These are phyloP conservation scores for Athalia cordata DNA, from an alignment of 2,888 invertebrate species.

Conservation along the genomic window DNA sequence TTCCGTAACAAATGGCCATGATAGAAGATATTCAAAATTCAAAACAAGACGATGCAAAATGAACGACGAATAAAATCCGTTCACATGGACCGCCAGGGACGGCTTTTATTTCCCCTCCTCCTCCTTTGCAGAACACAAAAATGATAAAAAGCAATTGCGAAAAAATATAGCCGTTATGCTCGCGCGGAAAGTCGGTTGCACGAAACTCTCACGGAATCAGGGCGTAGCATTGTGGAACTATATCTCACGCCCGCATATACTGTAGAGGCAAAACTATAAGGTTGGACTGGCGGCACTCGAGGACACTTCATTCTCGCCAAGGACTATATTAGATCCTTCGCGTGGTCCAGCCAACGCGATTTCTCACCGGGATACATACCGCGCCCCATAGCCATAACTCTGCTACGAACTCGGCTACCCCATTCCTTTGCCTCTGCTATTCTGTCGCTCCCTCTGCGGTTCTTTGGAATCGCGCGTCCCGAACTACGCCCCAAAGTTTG, in stretches of 20 bases:
- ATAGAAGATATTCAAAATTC: too few relatives aligned
- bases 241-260: not conserved
- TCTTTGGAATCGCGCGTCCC: conserved; percentile 29
- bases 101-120: too few relatives aligned
- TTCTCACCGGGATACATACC: conserved; percentile 18
- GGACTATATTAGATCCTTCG: conserved; percentile 63
- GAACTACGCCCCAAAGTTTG: conserved; percentile 25
- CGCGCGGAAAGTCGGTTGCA: not conserved
- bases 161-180: not conserved
- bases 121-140: too few relatives aligned
- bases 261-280: not conserved
- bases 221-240: not conserved
- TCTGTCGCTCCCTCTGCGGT: not conserved
- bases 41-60: too few relatives aligned
- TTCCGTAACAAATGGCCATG: too few relatives aligned
- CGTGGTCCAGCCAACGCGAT: conserved; percentile 23
- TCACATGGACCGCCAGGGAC: too few relatives aligned
- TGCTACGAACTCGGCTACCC: not conserved
- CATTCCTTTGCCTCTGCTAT: not conserved
- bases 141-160: not conserved
- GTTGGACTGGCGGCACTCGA: conserved; percentile 3
- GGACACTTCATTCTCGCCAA: conserved; percentile 65
- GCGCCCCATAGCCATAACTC: conserved; percentile 29
- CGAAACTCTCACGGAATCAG: not conserved
- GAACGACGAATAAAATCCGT: too few relatives aligned